Percentiles rank a stretch among this genome's conserved stretches.
Conservation (phyloP, 2,797 vertebrate species). For the Oreochromis mossambicus region DNA sequence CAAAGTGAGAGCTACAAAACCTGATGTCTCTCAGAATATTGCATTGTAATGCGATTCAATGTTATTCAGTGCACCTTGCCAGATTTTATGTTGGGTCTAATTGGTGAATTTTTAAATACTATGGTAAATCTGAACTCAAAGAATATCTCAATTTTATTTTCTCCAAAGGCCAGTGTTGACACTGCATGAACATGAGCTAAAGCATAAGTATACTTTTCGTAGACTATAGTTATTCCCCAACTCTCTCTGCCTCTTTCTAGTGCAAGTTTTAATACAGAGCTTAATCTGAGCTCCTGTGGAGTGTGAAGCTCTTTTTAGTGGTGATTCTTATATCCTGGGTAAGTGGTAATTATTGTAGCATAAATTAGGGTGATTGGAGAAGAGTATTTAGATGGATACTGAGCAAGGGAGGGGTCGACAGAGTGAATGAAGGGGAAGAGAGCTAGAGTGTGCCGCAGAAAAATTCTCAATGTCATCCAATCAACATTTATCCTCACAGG, state of each 20-base stretch:
- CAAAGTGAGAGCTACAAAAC: not conserved
- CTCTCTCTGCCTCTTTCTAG: conserved; percentile 48
- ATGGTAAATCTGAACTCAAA: not conserved
- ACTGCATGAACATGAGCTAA: conserved; percentile 23
- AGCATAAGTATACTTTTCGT: conserved; percentile 56
- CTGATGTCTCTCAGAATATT: not conserved
- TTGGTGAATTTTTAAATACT: not conserved
- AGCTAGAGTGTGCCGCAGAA: conserved; percentile 44
- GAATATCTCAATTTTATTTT: not conserved
- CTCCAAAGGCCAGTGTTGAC: not conserved
- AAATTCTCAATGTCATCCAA: conserved; percentile 67
- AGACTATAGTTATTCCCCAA: conserved; percentile 60
- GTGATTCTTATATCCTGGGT: conserved; percentile 66
- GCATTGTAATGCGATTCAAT: not conserved
- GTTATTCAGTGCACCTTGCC: not conserved
- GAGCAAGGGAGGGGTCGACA: conserved; percentile 42
- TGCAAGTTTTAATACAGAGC: conserved; percentile 65
- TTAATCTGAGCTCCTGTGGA: conserved; percentile 72
- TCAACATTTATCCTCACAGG: conserved; percentile 63
- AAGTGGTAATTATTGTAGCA: conserved; percentile 77
- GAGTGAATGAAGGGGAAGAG: conserved; percentile 28
- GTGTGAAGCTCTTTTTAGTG: conserved; percentile 60
- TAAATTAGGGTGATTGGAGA: conserved; percentile 77
- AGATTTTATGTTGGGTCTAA: not conserved
- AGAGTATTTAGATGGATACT: conserved; percentile 53